Conservation (phyloP, 2,888 invertebrate genomes). For the Ypsolopha sequella region DNA sequence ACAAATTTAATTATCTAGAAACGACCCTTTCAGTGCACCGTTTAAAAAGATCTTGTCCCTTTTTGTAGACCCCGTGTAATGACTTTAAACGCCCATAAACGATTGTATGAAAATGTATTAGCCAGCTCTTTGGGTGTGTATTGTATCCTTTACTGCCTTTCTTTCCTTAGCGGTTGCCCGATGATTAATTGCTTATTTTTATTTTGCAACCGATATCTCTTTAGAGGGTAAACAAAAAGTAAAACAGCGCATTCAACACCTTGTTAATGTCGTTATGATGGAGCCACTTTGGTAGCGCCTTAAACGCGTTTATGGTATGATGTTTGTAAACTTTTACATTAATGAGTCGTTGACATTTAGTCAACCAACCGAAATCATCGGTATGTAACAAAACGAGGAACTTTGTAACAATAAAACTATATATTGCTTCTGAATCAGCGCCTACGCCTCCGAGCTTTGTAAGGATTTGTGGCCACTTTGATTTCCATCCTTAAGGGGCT, state of each 20-base stretch:
- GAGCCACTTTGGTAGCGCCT: constrained; percentile 12
- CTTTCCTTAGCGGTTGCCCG: constrained; percentile 27
- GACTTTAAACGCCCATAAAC: constrained; percentile 59
- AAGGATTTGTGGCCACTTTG: too few species aligned
- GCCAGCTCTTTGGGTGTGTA: constrained; percentile 39
- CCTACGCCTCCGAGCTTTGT: too few species aligned
- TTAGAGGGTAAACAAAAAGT: constrained; percentile 18
- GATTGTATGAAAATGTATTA: constrained; percentile 61
- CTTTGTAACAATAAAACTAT: too few species aligned
- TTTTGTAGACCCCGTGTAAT: constrained; percentile 60
- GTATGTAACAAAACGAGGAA: too few species aligned
- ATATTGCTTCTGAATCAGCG: too few species aligned
- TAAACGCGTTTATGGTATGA: constrained; percentile 15
- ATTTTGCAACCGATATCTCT: constrained; percentile 19
- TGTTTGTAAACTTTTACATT: constrained; percentile 2
- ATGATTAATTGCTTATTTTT: constrained; percentile 46
- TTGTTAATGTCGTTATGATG: constrained; percentile 16
- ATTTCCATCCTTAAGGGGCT: too few species aligned
- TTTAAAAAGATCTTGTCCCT: constrained; percentile 47
- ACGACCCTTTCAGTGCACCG: constrained; percentile 41
- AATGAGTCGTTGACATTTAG: background rate
- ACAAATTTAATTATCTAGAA: constrained; percentile 67
- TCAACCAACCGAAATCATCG: too few species aligned
- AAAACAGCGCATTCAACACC: constrained; percentile 22
- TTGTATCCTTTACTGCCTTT: constrained; percentile 40